These are phyloP conservation scores for Sitobion miscanthi DNA, from an alignment of 1,140 invertebrate species.

Conservation along the genomic window DNA sequence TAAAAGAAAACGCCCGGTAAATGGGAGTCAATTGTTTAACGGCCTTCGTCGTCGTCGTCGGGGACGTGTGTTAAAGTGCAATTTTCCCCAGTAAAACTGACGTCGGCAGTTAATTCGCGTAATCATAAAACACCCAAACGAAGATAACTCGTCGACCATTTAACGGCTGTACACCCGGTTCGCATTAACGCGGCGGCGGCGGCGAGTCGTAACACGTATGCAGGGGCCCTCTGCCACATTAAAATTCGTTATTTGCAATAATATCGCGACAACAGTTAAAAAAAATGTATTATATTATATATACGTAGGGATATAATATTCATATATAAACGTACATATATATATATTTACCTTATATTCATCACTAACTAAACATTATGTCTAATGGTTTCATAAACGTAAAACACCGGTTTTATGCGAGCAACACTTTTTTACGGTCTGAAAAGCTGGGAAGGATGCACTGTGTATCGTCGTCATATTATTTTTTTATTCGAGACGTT, in stretches of 20 bases:
- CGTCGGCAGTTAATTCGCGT: slow-evolving; percentile 48
- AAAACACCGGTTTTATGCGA: slow-evolving; percentile 13
- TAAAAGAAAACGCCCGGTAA: slow-evolving; percentile 50
- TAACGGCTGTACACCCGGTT: slow-evolving; percentile 37
- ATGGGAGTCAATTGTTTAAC: slow-evolving; percentile 53
- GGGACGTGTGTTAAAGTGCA: slow-evolving; percentile 51
- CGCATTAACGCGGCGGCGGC: slow-evolving; percentile 27
- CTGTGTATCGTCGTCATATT: neutral
- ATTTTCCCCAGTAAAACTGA: slow-evolving; percentile 44
- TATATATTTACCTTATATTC: neutral
- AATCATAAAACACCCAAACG: slow-evolving; percentile 50
- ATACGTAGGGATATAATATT: neutral
- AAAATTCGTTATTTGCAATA: slow-evolving; percentile 49
- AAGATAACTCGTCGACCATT: slow-evolving; percentile 37
- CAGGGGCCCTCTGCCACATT: neutral
- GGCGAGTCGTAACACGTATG: slow-evolving; percentile 6
- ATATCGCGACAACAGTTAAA: slow-evolving; percentile 3
- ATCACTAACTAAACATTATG: slow-evolving; percentile 19
- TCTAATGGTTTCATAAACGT: slow-evolving; percentile 36
- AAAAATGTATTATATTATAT: neutral
- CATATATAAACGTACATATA: neutral
- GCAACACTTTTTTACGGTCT: slow-evolving; percentile 18
- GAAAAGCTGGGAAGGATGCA: neutral
- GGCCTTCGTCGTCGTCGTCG: slow-evolving; percentile 11
- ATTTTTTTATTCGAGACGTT: slow-evolving; percentile 40